Conservation (phyloP, 2,888 invertebrate genomes). For the Acanthosepion pharaonis region DNA sequence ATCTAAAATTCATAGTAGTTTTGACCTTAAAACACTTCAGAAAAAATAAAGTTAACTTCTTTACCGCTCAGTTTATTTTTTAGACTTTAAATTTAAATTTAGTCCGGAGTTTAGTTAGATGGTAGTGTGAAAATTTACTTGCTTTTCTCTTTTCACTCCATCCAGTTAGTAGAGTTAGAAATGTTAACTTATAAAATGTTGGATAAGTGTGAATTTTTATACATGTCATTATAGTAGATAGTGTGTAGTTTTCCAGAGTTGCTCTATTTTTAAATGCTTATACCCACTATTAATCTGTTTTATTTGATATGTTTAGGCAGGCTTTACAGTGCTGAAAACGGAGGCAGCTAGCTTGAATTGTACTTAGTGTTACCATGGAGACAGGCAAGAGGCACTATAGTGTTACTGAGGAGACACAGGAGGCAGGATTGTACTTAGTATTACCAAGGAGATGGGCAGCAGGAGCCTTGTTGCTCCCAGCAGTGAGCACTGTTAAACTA, state of each 20-base stretch:
- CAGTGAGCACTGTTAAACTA: no score
- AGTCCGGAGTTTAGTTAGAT: conserved; percentile 6
- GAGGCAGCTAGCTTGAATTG: conserved; percentile 48
- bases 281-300: conserved; percentile 47
- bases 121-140: neutral
- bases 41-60: neutral
- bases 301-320: conserved; percentile 48
- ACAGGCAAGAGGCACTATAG: conserved; percentile 43
- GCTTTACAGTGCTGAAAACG: conserved; percentile 47
- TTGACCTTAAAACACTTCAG: neutral
- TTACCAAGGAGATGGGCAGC: conserved; percentile 41
- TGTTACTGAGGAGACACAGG: conserved; percentile 41
- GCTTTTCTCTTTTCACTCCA: neutral
- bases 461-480: neutral
- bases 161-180: conserved; percentile 33
- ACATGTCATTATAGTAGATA: neutral
- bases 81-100: neutral
- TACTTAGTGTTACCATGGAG: conserved; percentile 47
- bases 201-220: neutral
- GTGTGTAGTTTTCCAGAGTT: conserved; percentile 44
- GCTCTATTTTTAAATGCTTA: conserved; percentile 41
- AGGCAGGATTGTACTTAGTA: conserved; percentile 47
- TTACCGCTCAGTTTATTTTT: neutral
- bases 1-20: neutral
- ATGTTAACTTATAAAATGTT: neutral